Percentiles rank a stretch among this genome's conserved stretches.
Conservation (phyloP, 1,140 invertebrate species). For the Drosophila kanapiae region DNA sequence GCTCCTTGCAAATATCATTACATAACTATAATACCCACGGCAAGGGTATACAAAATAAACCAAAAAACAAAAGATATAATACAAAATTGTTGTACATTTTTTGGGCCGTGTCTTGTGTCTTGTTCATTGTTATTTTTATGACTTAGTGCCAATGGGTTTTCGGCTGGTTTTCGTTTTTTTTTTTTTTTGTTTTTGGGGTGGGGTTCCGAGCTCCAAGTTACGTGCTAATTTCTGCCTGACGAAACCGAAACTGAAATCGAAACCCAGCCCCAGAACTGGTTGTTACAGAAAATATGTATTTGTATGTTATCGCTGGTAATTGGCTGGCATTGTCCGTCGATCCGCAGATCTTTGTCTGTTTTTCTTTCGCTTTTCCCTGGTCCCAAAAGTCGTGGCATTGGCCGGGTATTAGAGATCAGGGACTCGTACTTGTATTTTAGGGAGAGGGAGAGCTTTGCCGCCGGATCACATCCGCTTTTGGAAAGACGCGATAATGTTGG, state of each 20-base stretch:
- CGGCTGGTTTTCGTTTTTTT: conserved; percentile 3
- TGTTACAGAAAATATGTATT: conserved; percentile 35
- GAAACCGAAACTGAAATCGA: conserved; percentile 50
- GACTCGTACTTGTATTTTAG: background rate
- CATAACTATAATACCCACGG: too few species aligned
- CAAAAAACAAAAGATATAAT: conserved; percentile 24
- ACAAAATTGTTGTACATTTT: conserved; percentile 44
- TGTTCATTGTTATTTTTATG: conserved; percentile 77
- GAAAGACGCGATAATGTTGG: background rate
- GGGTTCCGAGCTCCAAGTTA: conserved; percentile 25
- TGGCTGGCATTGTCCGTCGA: conserved; percentile 46
- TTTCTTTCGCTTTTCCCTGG: conserved; percentile 28
- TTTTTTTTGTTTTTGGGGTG: conserved; percentile 17
- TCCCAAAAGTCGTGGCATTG: conserved; percentile 31
- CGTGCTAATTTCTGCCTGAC: conserved; percentile 59
- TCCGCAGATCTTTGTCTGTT: conserved; percentile 30
- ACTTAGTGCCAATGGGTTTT: conserved; percentile 59
- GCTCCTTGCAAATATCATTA: too few species aligned
- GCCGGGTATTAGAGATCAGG: conserved; percentile 36
- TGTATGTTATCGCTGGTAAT: conserved; percentile 54
- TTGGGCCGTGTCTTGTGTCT: conserved; percentile 51
- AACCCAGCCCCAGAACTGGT: conserved; percentile 27
- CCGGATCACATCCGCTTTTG: conserved; percentile 6
- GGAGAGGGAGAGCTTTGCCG: background rate
- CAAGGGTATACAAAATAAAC: background rate